Evolutionary conservation across 2,113 vertebrate genomes (phyloP).

Genomic region (Labrus mixtus): DNA sequence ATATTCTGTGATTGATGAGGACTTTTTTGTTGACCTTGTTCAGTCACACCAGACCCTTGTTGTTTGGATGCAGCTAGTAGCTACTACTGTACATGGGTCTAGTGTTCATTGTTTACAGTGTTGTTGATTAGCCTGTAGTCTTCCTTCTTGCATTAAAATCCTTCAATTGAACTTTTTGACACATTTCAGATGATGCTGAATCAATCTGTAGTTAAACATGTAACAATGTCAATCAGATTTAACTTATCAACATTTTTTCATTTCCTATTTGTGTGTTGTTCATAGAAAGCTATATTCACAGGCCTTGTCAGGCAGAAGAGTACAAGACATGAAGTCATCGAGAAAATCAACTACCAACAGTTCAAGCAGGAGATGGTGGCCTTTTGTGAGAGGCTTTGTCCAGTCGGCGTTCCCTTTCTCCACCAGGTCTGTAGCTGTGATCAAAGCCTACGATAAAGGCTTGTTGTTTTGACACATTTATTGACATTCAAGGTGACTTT

Average conservation of each 20-base stretch:
- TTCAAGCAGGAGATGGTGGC: slow-evolving; percentile 87
- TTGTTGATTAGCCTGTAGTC: too few relatives aligned
- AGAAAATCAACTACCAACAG: slow-evolving; percentile 83
- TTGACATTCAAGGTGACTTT: not conserved
- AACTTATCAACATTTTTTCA: not conserved
- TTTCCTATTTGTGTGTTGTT: slow-evolving; percentile 12
- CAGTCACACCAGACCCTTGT: too few relatives aligned
- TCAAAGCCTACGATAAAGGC: not conserved
- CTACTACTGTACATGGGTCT: too few relatives aligned
- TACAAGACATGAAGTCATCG: slow-evolving; percentile 80
- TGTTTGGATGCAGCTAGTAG: too few relatives aligned
- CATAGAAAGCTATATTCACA: slow-evolving; percentile 84
- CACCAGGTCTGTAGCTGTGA: slow-evolving; percentile 78
- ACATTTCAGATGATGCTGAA: too few relatives aligned
- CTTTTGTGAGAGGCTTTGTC: slow-evolving; percentile 83
- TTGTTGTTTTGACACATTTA: not conserved
- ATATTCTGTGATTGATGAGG: too few relatives aligned
- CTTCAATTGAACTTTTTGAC: too few relatives aligned
- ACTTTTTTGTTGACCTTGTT: too few relatives aligned
- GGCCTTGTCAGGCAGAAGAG: slow-evolving; percentile 83
- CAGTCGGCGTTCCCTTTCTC: slow-evolving; percentile 83
- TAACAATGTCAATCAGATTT: not conserved
- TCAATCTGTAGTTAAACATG: too few relatives aligned
- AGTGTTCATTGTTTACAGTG: too few relatives aligned
- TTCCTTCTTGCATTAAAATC: too few relatives aligned